These are phyloP conservation scores for Lucilia cuprina DNA, from an alignment of 1,140 invertebrate genomes.

Conservation along the genomic window DNA sequence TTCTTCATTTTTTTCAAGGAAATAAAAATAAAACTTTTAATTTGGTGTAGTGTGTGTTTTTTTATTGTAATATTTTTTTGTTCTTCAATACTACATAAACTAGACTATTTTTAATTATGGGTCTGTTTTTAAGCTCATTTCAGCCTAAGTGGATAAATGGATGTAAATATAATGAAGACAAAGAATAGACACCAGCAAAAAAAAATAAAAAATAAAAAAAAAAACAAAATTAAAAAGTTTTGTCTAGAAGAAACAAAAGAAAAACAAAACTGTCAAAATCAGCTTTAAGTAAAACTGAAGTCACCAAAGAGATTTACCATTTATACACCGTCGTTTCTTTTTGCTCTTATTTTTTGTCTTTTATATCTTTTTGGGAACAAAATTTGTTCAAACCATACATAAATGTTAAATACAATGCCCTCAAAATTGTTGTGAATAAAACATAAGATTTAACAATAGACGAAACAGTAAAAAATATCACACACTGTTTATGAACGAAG, in stretches of 20 bases:
- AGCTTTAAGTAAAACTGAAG: not conserved
- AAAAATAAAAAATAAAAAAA: not conserved
- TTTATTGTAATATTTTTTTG: not conserved
- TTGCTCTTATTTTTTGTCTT: not conserved
- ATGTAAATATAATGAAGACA: not conserved
- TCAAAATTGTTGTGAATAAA: constrained; percentile 10
- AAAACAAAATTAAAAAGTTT: not conserved
- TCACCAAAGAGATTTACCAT: not conserved
- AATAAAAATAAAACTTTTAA: constrained; percentile 8
- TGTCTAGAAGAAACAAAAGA: not conserved
- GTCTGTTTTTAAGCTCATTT: not conserved
- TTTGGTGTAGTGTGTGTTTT: not conserved
- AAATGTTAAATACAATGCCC: constrained; percentile 26
- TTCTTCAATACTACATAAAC: not conserved
- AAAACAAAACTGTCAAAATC: not conserved
- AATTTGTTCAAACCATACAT: not conserved
- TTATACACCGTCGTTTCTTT: not conserved
- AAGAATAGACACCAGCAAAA: too few species aligned
- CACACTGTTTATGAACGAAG: too few species aligned
- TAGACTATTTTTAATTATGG: not conserved
- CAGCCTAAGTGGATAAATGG: not conserved
- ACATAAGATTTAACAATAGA: constrained; percentile 24
- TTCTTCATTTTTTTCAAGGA: not conserved
- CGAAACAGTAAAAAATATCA: not conserved
- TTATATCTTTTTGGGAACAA: not conserved